Evolutionary conservation across 2,888 invertebrate species (phyloP).

Genomic region (Gibbula magus): DNA sequence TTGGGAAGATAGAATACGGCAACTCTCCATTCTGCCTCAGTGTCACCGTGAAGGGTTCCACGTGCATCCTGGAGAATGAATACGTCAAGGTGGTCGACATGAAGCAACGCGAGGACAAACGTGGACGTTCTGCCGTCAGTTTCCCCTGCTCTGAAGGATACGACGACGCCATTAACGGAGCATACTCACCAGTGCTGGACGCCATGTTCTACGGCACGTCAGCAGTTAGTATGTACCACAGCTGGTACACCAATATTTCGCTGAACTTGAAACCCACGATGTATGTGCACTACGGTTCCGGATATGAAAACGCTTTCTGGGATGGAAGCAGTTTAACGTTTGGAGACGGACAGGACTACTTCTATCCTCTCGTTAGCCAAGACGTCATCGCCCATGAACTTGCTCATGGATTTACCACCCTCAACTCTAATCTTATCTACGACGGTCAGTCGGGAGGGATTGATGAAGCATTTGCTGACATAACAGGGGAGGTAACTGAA

Average conservation of each 20-base stretch:
- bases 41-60: constrained; percentile 11
- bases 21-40: constrained; percentile 31
- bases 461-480: too few species aligned
- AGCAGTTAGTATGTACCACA: constrained; percentile 49
- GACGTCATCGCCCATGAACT: constrained; percentile 58
- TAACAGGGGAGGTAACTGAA: constrained; percentile 52
- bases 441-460: constrained; percentile 53
- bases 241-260: constrained; percentile 44
- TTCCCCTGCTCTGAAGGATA: constrained; percentile 47
- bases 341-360: constrained; percentile 49
- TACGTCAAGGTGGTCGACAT: constrained; percentile 37
- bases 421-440: constrained; percentile 49
- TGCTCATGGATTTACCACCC: constrained; percentile 54
- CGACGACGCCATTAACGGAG: constrained; percentile 48
- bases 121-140: constrained; percentile 33
- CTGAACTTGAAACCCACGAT: constrained; percentile 43
- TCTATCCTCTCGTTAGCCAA: constrained; percentile 50
- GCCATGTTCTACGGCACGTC: constrained; percentile 49
- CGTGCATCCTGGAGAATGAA: constrained; percentile 28
- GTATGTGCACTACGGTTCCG: constrained; percentile 51
- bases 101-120: constrained; percentile 20
- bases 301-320: constrained; percentile 58
- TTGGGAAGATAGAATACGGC: constrained; percentile 35
- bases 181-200: constrained; percentile 50
- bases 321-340: constrained; percentile 52